phyloP scores from a whole-genome alignment of 2,113 vertebrate species.

The Alces alces region DNA sequence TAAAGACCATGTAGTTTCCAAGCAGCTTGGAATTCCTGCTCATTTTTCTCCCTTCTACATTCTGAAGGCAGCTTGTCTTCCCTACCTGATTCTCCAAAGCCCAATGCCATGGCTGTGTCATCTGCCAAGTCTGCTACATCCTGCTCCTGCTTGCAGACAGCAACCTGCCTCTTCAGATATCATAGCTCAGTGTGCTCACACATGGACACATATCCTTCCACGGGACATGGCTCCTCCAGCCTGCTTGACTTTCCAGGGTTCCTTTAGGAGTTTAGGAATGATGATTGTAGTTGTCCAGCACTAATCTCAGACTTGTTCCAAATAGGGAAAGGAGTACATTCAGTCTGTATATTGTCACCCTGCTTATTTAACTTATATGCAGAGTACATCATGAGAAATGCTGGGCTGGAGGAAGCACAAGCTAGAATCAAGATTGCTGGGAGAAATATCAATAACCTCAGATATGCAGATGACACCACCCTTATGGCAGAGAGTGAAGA shows the following conservation, averaged over 20 bases:
- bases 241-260: not conserved
- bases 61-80: not conserved
- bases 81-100: not conserved
- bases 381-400: no score
- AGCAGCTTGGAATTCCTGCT: not conserved
- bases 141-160: not conserved
- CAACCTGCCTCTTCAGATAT: not conserved
- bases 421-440: no score
- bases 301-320: no score
- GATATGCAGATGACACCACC: no score
- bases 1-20: not conserved
- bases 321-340: no score
- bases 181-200: not conserved
- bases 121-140: not conserved
- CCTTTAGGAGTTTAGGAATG: not conserved
- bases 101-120: not conserved
- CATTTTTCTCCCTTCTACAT: not conserved
- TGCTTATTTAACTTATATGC: no score
- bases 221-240: not conserved
- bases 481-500: no score
- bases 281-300: not conserved
- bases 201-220: no score
- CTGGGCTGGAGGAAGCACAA: no score
- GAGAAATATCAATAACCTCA: no score
- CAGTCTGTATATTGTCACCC: no score